A percentile compares a stretch with the other conserved stretches of the same genome.
Conservation (phyloP, 2,888 invertebrate genomes). For the Dynastes maya region DNA sequence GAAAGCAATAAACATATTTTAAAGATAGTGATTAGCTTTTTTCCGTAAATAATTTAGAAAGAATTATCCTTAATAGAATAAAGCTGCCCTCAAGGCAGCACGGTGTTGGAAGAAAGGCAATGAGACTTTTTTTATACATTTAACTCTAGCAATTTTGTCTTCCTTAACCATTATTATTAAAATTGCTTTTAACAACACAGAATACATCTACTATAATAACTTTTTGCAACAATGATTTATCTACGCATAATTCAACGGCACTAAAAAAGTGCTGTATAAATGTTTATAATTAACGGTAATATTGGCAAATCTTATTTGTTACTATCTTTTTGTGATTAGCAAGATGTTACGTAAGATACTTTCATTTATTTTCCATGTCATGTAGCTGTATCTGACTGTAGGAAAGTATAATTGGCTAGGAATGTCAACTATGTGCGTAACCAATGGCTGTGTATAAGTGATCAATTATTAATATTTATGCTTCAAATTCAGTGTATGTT, state of each 20-base stretch:
- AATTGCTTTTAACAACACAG: background rate
- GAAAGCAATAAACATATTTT: constrained; percentile 25
- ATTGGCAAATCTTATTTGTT: constrained; percentile 10
- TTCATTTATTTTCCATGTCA: constrained; percentile 5
- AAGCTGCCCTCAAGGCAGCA: constrained; percentile 22
- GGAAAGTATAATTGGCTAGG: no score
- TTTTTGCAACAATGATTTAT: no score
- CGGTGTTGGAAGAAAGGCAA: constrained; percentile 6
- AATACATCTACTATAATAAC: background rate
- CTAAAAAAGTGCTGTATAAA: background rate
- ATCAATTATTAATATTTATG: no score
- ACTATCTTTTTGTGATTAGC: background rate
- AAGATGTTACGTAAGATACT: constrained; percentile 1
- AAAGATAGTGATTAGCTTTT: constrained; percentile 25
- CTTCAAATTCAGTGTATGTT: no score
- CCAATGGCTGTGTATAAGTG: no score
- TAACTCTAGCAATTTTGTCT: constrained; percentile 13
- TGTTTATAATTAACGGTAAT: constrained; percentile 11
- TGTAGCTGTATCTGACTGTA: no score
- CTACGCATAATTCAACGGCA: no score
- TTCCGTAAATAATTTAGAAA: constrained; percentile 26
- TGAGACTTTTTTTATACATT: constrained; percentile 1
- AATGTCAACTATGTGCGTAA: no score
- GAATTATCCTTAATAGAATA: constrained; percentile 36
- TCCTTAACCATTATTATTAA: constrained; percentile 3